Percentiles rank a stretch among this genome's conserved stretches.
Conservation (phyloP, 30 jellyfish, hydroid and myxozoan genomes). For the Chironex yamaguchii region DNA sequence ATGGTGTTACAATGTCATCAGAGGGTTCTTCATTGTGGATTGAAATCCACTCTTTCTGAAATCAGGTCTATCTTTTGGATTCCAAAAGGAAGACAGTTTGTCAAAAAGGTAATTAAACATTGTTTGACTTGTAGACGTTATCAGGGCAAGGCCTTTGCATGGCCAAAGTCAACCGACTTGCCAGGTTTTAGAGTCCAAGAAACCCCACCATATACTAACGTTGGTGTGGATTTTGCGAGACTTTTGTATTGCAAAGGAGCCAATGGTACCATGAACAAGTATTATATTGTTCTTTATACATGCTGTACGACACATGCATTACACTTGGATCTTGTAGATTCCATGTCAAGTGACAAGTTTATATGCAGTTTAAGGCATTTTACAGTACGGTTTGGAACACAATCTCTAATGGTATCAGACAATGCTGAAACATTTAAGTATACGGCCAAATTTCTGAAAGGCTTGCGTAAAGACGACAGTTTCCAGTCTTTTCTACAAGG, state of each 20-base stretch:
- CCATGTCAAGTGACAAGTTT: conserved; percentile 7
- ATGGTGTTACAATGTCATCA: conserved; percentile 48
- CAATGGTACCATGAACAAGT: conserved; percentile 16
- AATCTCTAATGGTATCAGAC: conserved; percentile 4
- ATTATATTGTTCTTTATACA: conserved; percentile 14
- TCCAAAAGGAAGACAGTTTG: conserved; percentile 63
- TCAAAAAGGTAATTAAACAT: conserved; percentile 37
- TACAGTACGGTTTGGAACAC: conserved; percentile 15
- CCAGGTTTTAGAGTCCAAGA: conserved; percentile 49
- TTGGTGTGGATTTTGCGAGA: conserved; percentile 37
- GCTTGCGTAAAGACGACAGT: neutral
- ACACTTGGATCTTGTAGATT: conserved; percentile 20
- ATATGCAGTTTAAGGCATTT: neutral
- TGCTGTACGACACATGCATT: conserved; percentile 5
- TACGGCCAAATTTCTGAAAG: too few species aligned
- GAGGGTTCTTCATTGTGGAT: conserved; percentile 56
- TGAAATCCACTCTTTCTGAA: conserved; percentile 60
- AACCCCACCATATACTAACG: conserved; percentile 30
- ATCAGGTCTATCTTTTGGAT: conserved; percentile 57
- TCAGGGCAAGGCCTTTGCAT: conserved; percentile 23
- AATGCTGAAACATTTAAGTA: too few species aligned
- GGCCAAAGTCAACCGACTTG: conserved; percentile 12
- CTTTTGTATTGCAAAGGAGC: neutral
- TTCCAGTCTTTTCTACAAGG: neutral
- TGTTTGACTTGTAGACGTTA: conserved; percentile 5